Percentiles rank a stretch among this genome's conserved stretches.
Conservation (phyloP, 2,797 vertebrate genomes). For the Gouania willdenowi region DNA sequence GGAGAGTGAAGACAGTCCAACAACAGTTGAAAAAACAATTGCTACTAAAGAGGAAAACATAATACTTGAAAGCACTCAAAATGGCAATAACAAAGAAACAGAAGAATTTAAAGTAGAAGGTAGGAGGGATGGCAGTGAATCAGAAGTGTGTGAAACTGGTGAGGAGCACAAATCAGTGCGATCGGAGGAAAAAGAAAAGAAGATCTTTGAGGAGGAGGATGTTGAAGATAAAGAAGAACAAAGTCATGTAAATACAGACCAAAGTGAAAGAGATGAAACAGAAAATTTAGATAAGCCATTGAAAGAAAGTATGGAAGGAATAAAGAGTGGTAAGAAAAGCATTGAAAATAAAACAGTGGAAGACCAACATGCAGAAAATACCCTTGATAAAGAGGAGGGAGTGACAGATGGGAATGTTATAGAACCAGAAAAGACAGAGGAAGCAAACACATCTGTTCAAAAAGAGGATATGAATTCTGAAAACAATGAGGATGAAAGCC, state of each 20-base stretch:
- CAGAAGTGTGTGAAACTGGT: slow-evolving; percentile 1
- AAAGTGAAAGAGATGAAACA: slow-evolving; percentile 5
- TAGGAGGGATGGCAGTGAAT: neutral
- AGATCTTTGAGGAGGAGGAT: slow-evolving; percentile 11
- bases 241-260: neutral
- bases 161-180: slow-evolving; percentile 12
- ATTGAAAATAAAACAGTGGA: slow-evolving; percentile 2
- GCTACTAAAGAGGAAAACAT: slow-evolving; percentile 7
- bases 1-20: slow-evolving; percentile 24
- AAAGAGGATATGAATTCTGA: slow-evolving; percentile 14
- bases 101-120: slow-evolving; percentile 11
- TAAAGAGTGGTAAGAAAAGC: too few species aligned
- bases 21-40: slow-evolving; percentile 27
- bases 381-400: neutral
- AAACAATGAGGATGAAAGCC: slow-evolving; percentile 1
- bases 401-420: slow-evolving; percentile 4
- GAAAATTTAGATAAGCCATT: neutral
- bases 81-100: slow-evolving; percentile 8
- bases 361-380: slow-evolving; percentile 15
- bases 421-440: slow-evolving; percentile 14
- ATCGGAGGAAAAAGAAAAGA: slow-evolving; percentile 3
- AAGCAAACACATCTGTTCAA: neutral
- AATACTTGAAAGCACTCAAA: slow-evolving; percentile 9
- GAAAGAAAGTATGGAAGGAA: too few species aligned
- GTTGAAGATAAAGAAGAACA: slow-evolving; percentile 13